Percentiles rank a stretch among this genome's conserved stretches.
These are phyloP conservation scores for Drosophila ohnishii DNA, from an alignment of 1,140 invertebrate species.

Conservation along the genomic window DNA sequence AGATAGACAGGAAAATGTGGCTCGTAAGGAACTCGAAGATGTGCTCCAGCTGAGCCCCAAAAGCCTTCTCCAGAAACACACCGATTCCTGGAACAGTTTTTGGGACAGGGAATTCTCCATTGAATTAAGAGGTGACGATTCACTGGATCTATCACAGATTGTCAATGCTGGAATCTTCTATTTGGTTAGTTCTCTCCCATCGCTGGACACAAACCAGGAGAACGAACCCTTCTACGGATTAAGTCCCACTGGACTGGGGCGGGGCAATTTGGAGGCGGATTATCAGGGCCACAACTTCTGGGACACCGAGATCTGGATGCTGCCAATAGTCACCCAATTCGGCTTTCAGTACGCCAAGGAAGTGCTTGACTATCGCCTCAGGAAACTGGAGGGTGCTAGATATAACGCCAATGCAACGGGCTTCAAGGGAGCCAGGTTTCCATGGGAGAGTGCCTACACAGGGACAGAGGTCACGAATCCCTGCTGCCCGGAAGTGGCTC, in stretches of 20 bases:
- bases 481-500: constrained; percentile 84
- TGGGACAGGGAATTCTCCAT: constrained; percentile 78
- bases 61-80: constrained; percentile 48
- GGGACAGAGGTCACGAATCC: constrained; percentile 85
- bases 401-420: constrained; percentile 68
- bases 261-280: constrained; percentile 81
- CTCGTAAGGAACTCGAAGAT: constrained; percentile 84
- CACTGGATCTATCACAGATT: constrained; percentile 82
- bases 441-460: constrained; percentile 86
- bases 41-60: constrained; percentile 22
- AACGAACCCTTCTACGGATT: constrained; percentile 84
- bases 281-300: constrained; percentile 82
- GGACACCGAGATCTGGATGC: constrained; percentile 83
- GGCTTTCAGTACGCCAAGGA: constrained; percentile 55
- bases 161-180: constrained; percentile 85
- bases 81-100: constrained; percentile 56
- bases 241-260: constrained; percentile 85
- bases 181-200: constrained; percentile 84
- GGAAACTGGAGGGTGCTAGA: constrained; percentile 55
- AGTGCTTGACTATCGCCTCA: constrained; percentile 65
- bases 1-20: constrained; percentile 84
- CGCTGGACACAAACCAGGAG: constrained; percentile 82
- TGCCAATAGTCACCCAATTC: constrained; percentile 67
- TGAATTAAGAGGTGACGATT: constrained; percentile 84
- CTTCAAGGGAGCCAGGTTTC: constrained; percentile 78